A percentile compares a stretch with the other conserved stretches of the same genome.
phyloP scores from a whole-genome alignment of 2,888 invertebrate species.

The Lathronympha strigana region DNA sequence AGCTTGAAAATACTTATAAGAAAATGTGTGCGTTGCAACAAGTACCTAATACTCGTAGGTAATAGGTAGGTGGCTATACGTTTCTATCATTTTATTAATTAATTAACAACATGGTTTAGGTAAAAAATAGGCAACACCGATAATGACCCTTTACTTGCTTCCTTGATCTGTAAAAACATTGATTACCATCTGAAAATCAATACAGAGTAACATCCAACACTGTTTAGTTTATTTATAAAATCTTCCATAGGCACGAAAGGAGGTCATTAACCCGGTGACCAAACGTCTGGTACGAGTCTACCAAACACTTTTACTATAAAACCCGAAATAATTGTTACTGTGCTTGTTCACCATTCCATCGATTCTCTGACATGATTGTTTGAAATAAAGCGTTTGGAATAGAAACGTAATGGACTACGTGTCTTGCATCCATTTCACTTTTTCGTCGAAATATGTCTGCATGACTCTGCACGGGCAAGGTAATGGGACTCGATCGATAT shows the following conservation, averaged over 20 bases:
- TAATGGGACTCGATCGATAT: constrained; percentile 58
- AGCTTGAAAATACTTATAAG: constrained; percentile 3
- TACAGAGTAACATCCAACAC: constrained; percentile 12
- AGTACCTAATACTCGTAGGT: not conserved
- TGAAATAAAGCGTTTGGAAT: constrained; percentile 43
- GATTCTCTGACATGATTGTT: constrained; percentile 50
- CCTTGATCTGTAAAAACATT: not conserved
- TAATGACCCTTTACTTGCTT: not conserved
- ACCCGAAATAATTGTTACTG: constrained; percentile 43
- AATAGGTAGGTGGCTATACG: not conserved
- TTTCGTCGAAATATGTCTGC: constrained; percentile 43
- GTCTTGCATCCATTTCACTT: constrained; percentile 44
- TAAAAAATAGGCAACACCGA: not conserved
- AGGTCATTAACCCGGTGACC: constrained; percentile 61
- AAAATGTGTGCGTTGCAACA: not conserved
- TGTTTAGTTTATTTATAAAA: constrained; percentile 48
- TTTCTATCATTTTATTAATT: not conserved
- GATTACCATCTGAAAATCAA: not conserved
- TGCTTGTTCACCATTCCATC: constrained; percentile 55
- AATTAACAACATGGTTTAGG: too few species aligned
- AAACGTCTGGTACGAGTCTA: constrained; percentile 71
- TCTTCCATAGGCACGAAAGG: constrained; percentile 61
- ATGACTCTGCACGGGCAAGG: constrained; percentile 50
- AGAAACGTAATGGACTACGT: constrained; percentile 55
- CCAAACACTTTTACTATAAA: constrained; percentile 54